Conservation (phyloP, 2,888 invertebrate genomes). For the Mystacides longicornis region DNA sequence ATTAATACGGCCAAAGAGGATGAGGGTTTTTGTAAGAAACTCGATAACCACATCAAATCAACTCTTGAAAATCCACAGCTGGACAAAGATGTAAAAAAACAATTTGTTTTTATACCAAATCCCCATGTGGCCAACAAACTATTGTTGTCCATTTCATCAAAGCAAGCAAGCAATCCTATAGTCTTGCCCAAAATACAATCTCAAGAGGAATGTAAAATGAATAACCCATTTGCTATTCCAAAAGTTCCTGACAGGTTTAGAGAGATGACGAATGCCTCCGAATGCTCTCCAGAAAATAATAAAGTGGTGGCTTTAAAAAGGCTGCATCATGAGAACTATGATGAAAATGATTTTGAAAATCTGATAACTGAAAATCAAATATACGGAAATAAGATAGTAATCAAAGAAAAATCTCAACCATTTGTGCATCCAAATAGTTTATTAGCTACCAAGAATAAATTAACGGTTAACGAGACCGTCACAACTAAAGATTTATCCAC, state of each 20-base stretch:
- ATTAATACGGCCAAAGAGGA: not conserved
- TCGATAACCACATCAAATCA: not conserved
- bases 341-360: conserved; percentile 50
- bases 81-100: conserved; percentile 37
- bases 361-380: conserved; percentile 50
- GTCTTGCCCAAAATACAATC: conserved; percentile 17
- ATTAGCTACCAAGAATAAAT: conserved; percentile 30
- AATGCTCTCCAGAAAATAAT: conserved; percentile 16
- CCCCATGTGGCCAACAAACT: conserved; percentile 37
- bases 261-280: conserved; percentile 32
- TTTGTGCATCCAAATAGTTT: conserved; percentile 32
- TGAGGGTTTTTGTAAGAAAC: not conserved
- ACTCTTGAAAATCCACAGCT: not conserved
- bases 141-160: conserved; percentile 36
- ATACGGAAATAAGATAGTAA: conserved; percentile 49
- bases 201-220: conserved; percentile 13
- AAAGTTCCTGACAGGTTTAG: conserved; percentile 36
- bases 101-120: conserved; percentile 41
- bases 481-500: conserved; percentile 31
- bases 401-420: conserved; percentile 47
- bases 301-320: conserved; percentile 46
- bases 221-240: not conserved
- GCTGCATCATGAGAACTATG: conserved; percentile 44
- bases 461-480: conserved; percentile 29
- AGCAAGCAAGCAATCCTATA: conserved; percentile 39